phyloP scores from a whole-genome alignment of 2,113 vertebrate species.

The Chinchilla lanigera region DNA sequence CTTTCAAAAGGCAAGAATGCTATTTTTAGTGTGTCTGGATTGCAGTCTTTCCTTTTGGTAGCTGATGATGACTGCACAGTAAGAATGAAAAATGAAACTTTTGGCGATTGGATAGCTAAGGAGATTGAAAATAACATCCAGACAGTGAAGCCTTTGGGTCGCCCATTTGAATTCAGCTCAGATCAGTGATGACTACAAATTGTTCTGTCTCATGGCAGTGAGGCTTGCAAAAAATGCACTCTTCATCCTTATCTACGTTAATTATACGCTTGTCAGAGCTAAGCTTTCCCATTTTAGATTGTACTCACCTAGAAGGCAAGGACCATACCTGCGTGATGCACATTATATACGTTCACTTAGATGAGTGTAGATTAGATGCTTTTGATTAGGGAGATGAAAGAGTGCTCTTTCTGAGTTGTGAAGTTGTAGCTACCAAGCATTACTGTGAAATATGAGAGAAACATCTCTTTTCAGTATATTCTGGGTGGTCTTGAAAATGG shows the following conservation, averaged over 20 bases:
- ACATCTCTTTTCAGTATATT: constrained; percentile 53
- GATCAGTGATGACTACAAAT: constrained; percentile 78
- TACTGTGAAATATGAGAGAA: constrained; percentile 60
- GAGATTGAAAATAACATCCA: constrained; percentile 82
- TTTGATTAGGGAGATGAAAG: constrained; percentile 59
- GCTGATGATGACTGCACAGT: constrained; percentile 80
- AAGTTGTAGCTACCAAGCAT: constrained; percentile 48
- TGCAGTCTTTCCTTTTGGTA: constrained; percentile 78
- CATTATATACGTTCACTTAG: background rate
- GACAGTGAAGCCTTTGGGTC: constrained; percentile 72
- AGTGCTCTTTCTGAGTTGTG: constrained; percentile 49
- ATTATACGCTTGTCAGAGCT: constrained; percentile 38
- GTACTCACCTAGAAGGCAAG: constrained; percentile 70
- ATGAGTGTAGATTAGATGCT: constrained; percentile 39
- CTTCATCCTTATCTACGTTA: constrained; percentile 71
- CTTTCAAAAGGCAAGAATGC: constrained; percentile 80
- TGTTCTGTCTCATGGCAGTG: constrained; percentile 66
- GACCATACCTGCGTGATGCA: background rate
- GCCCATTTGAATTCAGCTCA: constrained; percentile 82
- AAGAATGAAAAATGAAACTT: constrained; percentile 85
- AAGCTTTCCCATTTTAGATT: background rate
- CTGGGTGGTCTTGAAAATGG: constrained; percentile 63
- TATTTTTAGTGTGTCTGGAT: constrained; percentile 82
- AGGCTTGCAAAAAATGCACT: constrained; percentile 67
- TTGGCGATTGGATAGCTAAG: constrained; percentile 77